Percentiles rank a stretch among this genome's conserved stretches.
These are phyloP conservation scores for Myotis yumanensis DNA, from an alignment of 2,113 vertebrate species.

Conservation along the genomic window DNA sequence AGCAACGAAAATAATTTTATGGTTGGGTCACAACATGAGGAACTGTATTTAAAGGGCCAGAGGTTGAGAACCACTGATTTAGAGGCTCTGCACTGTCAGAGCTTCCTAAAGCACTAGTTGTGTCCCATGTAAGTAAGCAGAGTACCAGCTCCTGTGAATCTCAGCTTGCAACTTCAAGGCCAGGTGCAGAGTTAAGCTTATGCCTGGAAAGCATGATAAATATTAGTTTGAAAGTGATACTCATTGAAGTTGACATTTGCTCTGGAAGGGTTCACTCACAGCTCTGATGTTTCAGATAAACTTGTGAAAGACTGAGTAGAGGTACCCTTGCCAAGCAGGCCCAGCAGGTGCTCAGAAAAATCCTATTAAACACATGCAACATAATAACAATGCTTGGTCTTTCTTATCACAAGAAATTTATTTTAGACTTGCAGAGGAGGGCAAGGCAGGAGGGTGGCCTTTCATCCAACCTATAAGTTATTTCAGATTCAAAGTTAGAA, in stretches of 20 bases:
- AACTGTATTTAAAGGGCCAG: no score
- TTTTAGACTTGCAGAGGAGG: background rate
- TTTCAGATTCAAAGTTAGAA: background rate
- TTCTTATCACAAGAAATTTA: slow-evolving; percentile 45
- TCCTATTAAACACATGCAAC: slow-evolving; percentile 58
- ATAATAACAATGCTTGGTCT: slow-evolving; percentile 38
- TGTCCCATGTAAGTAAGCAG: background rate
- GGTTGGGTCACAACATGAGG: no score
- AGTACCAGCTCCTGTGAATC: background rate
- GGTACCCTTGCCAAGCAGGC: background rate
- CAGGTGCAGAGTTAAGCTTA: slow-evolving; percentile 9
- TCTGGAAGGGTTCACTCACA: slow-evolving; percentile 52
- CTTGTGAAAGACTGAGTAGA: background rate
- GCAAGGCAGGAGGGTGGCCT: background rate
- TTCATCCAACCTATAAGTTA: background rate
- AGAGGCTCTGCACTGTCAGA: background rate
- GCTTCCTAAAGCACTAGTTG: background rate
- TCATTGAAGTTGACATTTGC: slow-evolving; percentile 64
- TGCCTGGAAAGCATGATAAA: slow-evolving; percentile 59
- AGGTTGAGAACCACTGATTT: no score
- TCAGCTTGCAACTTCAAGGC: slow-evolving; percentile 48
- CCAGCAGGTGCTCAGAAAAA: slow-evolving; percentile 52
- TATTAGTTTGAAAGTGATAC: slow-evolving; percentile 67
- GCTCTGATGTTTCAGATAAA: slow-evolving; percentile 70
- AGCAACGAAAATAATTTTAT: no score